A percentile compares a stretch with the other conserved stretches of the same genome.
These are phyloP conservation scores for Alcis repandata DNA, from an alignment of 2,888 invertebrate species.

Conservation along the genomic window DNA sequence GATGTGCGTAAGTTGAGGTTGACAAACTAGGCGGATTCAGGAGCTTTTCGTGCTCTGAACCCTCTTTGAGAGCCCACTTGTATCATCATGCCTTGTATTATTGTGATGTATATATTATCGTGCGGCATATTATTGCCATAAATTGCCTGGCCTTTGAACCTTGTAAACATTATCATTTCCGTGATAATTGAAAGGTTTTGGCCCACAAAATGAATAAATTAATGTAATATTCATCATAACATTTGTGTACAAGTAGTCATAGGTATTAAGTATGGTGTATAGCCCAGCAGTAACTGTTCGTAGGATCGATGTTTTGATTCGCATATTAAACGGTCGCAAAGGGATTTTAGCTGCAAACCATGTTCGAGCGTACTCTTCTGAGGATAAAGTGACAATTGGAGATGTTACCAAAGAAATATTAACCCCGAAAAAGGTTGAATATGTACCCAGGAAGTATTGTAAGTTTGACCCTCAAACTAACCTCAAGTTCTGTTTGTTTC, in stretches of 20 bases:
- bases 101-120: no score
- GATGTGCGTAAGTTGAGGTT: no score
- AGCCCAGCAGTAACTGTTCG: slow-evolving; percentile 75
- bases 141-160: slow-evolving; percentile 81
- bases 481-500: slow-evolving; percentile 47
- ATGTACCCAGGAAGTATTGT: slow-evolving; percentile 95
- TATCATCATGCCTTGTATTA: no score
- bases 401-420: slow-evolving; percentile 88
- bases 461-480: slow-evolving; percentile 71
- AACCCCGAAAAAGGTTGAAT: slow-evolving; percentile 89
- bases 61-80: no score
- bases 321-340: slow-evolving; percentile 78
- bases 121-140: slow-evolving; percentile 1
- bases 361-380: slow-evolving; percentile 78
- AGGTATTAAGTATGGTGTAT: slow-evolving; percentile 64
- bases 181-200: slow-evolving; percentile 12
- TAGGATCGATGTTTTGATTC: slow-evolving; percentile 82
- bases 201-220: slow-evolving; percentile 16
- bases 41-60: no score
- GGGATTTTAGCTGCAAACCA: slow-evolving; percentile 69
- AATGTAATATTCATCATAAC: slow-evolving; percentile 14
- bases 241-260: slow-evolving; percentile 26
- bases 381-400: slow-evolving; percentile 90
- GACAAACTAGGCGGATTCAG: no score
- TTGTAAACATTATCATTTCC: slow-evolving; percentile 60